Evolutionary conservation across 2,888 invertebrate species (phyloP).

Genomic region (Drosophila sordidapex): DNA sequence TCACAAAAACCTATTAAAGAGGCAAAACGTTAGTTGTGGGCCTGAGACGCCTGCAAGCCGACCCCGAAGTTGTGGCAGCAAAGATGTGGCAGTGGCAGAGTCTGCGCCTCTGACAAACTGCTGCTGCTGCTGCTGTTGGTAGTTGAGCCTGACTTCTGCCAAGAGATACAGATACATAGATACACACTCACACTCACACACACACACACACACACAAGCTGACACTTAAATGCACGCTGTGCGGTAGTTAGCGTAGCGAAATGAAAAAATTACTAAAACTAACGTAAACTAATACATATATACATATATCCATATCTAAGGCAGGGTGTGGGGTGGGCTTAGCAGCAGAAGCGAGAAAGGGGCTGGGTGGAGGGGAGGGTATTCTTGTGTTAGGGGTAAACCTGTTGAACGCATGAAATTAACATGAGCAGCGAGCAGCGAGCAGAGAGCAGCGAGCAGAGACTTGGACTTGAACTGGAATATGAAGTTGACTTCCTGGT

Average conservation of each 20-base stretch:
- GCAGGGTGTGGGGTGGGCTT: background rate
- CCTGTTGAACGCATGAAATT: conserved; percentile 78
- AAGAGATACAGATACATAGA: conserved; percentile 30
- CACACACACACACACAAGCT: conserved; percentile 29
- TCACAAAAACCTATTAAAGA: conserved; percentile 72
- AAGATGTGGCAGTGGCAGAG: conserved; percentile 1
- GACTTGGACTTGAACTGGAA: conserved; percentile 42
- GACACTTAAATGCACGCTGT: conserved; percentile 76
- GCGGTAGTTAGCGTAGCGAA: conserved; percentile 75
- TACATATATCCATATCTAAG: conserved; percentile 26
- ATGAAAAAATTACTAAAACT: conserved; percentile 70
- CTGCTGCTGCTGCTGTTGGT: conserved; percentile 25
- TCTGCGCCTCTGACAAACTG: conserved; percentile 40
- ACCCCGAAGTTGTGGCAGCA: conserved; percentile 23
- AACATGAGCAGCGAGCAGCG: conserved; percentile 46
- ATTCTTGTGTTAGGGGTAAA: conserved; percentile 37
- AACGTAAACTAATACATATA: conserved; percentile 61
- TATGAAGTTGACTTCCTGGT: conserved; percentile 56
- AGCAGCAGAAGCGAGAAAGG: background rate
- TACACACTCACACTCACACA: conserved; percentile 24
- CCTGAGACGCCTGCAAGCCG: conserved; percentile 25
- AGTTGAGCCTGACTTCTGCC: conserved; percentile 1
- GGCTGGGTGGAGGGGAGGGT: background rate
- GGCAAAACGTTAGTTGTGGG: conserved; percentile 58
- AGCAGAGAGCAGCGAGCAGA: conserved; percentile 28